A percentile compares a stretch with the other conserved stretches of the same genome.
Evolutionary conservation across 2,113 vertebrate species (phyloP).

Genomic region (Lycocorax pyrrhopterus): DNA sequence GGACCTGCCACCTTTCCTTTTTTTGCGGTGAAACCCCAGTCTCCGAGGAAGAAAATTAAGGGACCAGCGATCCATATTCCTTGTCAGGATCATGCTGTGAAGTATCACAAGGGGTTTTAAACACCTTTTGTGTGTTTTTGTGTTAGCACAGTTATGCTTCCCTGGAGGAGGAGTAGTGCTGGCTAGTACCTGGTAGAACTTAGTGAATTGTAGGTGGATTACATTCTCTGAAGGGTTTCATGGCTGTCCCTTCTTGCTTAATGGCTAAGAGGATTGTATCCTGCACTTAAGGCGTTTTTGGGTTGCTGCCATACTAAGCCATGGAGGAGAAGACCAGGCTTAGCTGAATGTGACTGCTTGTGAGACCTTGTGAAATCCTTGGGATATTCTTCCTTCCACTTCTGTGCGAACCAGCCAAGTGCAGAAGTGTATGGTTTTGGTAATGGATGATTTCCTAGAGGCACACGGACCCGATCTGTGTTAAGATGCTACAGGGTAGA

Average conservation of each 20-base stretch:
- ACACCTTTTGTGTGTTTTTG: background rate
- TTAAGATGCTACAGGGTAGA: background rate
- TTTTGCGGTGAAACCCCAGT: background rate
- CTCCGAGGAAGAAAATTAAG: background rate
- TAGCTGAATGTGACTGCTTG: background rate
- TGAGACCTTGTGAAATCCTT: background rate
- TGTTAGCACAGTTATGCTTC: background rate
- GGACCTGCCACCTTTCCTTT: background rate
- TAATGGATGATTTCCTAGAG: background rate
- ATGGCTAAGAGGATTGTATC: background rate
- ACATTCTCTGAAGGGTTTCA: background rate
- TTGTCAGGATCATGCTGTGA: background rate
- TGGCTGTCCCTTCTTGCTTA: background rate
- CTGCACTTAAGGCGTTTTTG: background rate
- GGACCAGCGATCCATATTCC: background rate
- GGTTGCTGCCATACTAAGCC: background rate
- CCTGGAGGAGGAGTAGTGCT: background rate
- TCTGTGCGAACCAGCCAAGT: background rate
- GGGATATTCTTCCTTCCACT: background rate
- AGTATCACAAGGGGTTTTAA: background rate
- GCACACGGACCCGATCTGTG: accelerated
- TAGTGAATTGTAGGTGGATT: background rate
- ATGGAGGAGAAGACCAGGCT: background rate
- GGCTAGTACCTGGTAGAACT: background rate
- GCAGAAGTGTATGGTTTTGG: background rate